These are phyloP conservation scores for Tachina grossa DNA, from an alignment of 2,888 invertebrate species.

Conservation along the genomic window DNA sequence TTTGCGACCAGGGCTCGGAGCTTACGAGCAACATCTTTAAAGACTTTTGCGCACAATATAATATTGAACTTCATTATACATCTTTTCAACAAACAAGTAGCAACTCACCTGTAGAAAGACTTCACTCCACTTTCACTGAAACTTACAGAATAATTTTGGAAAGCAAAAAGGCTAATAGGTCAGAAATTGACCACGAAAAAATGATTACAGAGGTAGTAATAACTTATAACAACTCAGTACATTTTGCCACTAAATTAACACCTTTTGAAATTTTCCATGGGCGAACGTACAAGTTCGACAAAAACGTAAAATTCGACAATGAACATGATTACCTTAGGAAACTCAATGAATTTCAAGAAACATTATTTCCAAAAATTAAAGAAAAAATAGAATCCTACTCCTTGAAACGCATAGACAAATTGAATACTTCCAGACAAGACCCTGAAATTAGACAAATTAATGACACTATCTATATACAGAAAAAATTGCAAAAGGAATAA, in stretches of 20 bases:
- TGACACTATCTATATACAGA: neutral
- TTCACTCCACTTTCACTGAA: slow-evolving; percentile 60
- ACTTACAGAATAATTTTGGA: slow-evolving; percentile 47
- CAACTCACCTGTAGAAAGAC: slow-evolving; percentile 60
- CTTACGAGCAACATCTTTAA: slow-evolving; percentile 54
- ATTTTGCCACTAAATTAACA: slow-evolving; percentile 50
- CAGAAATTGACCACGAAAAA: slow-evolving; percentile 33
- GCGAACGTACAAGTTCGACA: slow-evolving; percentile 14
- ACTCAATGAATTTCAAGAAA: slow-evolving; percentile 40
- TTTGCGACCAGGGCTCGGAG: slow-evolving; percentile 64
- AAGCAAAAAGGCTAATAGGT: slow-evolving; percentile 1
- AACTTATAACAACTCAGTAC: slow-evolving; percentile 51
- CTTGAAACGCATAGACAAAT: no score
- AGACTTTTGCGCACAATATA: slow-evolving; percentile 62
- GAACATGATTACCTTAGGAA: slow-evolving; percentile 15
- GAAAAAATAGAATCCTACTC: no score
- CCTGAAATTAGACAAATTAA: no score
- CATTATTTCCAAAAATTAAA: slow-evolving; percentile 5
- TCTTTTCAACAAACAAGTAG: slow-evolving; percentile 65
- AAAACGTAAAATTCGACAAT: slow-evolving; percentile 2
- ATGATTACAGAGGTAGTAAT: slow-evolving; percentile 35
- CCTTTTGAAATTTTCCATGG: slow-evolving; percentile 40
- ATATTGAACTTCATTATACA: slow-evolving; percentile 52
- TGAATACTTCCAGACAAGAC: no score
- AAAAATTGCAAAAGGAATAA: slow-evolving; percentile 7